phyloP scores from a whole-genome alignment of 1,140 invertebrate genomes.

The Yoshiicerus persimilis region DNA sequence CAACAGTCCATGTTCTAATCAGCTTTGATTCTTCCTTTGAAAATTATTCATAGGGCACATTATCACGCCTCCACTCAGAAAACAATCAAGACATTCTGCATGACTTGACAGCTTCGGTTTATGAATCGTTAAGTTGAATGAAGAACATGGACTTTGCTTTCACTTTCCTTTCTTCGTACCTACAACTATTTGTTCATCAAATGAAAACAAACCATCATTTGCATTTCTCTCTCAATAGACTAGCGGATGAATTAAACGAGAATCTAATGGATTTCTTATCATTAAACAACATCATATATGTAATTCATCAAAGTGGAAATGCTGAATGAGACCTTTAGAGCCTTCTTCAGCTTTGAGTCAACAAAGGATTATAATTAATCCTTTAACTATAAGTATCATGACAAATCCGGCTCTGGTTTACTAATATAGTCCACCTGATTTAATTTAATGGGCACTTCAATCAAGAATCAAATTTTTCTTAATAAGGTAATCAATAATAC shows the following conservation, averaged over 20 bases:
- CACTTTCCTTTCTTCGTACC: not conserved
- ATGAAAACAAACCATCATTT: not conserved
- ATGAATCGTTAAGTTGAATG: not conserved
- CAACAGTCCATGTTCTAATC: not conserved
- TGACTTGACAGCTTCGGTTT: conserved; percentile 4
- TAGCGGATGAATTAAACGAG: not conserved
- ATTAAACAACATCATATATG: not conserved
- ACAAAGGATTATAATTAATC: not conserved
- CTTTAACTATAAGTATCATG: not conserved
- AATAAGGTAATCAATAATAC: too few relatives aligned
- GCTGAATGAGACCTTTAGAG: not conserved
- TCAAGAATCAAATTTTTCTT: too few relatives aligned
- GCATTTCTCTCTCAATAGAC: not conserved
- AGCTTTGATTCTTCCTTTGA: conserved; percentile 16
- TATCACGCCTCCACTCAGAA: not conserved
- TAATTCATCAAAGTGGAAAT: not conserved
- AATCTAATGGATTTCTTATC: not conserved
- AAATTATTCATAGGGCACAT: conserved; percentile 15
- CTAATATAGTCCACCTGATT: not conserved
- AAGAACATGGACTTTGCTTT: not conserved
- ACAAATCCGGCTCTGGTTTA: not conserved
- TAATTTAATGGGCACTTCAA: too few relatives aligned
- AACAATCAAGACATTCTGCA: conserved; percentile 14
- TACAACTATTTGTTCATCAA: not conserved
- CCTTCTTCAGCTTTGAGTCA: not conserved